Evolutionary conservation across 1,140 invertebrate species (phyloP).

Genomic region (Magallana gigas): DNA sequence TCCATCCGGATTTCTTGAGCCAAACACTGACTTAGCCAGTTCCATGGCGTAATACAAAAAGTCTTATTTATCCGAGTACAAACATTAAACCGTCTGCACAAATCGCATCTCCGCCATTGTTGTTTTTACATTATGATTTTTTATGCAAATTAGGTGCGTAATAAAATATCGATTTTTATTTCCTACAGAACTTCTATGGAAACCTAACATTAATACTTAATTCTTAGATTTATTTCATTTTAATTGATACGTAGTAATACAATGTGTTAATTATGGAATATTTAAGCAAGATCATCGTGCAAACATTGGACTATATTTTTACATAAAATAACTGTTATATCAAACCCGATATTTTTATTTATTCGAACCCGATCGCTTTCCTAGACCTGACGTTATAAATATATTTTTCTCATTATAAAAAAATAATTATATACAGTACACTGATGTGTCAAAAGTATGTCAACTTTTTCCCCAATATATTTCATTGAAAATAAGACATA

Average conservation of each 20-base stretch:
- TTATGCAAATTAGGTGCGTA: slow-evolving; percentile 27
- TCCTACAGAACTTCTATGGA: not conserved
- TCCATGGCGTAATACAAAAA: slow-evolving; percentile 60
- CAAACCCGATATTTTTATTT: not conserved
- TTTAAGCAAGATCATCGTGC: not conserved
- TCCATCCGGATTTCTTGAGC: slow-evolving; percentile 90
- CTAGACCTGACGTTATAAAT: not conserved
- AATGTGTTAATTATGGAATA: too few relatives aligned
- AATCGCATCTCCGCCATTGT: not conserved
- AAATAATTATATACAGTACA: too few relatives aligned
- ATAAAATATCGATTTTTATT: not conserved
- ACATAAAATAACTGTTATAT: not conserved
- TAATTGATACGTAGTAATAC: too few relatives aligned
- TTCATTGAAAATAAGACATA: too few relatives aligned
- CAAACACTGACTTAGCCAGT: slow-evolving; percentile 84
- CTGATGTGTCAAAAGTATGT: not conserved
- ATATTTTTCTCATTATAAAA: not conserved
- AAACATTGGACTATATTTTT: not conserved
- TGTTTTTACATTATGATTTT: slow-evolving; percentile 36
- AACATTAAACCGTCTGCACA: not conserved
- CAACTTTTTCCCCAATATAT: not conserved
- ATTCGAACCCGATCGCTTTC: not conserved
- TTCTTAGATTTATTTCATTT: too few relatives aligned
- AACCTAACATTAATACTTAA: too few relatives aligned
- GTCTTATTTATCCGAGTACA: not conserved